Conservation (phyloP, 2,888 invertebrate genomes). For the Mimas tiliae region DNA sequence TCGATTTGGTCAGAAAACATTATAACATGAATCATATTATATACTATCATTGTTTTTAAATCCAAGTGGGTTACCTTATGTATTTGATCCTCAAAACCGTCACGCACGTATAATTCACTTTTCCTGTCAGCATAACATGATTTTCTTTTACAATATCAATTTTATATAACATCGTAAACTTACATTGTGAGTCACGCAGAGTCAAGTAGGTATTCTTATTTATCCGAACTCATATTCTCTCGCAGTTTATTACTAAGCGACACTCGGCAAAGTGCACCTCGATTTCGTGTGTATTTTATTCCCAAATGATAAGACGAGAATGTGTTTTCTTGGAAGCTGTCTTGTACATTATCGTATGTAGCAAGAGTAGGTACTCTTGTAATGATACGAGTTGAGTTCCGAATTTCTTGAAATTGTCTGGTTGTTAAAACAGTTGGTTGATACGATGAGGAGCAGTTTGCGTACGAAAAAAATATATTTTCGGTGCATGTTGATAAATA, state of each 20-base stretch:
- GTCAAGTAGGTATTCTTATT: neutral
- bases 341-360: neutral
- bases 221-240: conserved; percentile 18
- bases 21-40: neutral
- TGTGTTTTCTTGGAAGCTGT: conserved; percentile 21
- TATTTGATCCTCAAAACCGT: neutral
- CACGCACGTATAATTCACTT: neutral
- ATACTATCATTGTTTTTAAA: neutral
- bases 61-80: neutral
- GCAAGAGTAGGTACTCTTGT: neutral
- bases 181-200: neutral
- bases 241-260: conserved; percentile 17
- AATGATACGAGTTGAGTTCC: neutral
- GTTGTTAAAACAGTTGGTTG: neutral
- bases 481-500: neutral
- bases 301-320: conserved; percentile 16
- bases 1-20: no score
- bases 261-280: conserved; percentile 23
- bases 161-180: conserved; percentile 1
- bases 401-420: neutral
- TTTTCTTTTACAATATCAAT: neutral
- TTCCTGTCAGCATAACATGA: neutral
- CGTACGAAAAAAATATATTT: neutral
- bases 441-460: neutral
- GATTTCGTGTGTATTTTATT: conserved; percentile 16